Conservation (phyloP, 2,113 vertebrate genomes). For the Nymphicus hollandicus region DNA sequence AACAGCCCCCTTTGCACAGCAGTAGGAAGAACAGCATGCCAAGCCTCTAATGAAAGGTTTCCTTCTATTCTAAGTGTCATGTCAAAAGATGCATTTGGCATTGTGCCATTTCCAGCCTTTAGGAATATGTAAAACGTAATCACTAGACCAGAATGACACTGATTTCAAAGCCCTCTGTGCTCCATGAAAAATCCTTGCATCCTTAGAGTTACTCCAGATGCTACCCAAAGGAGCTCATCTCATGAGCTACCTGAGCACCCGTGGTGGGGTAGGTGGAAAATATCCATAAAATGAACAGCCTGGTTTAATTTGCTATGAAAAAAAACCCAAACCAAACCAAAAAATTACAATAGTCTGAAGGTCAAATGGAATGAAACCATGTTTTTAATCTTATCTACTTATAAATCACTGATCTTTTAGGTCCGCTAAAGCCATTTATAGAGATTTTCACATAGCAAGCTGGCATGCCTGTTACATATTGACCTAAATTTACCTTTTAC, state of each 20-base stretch:
- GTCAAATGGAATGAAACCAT: constrained; percentile 44
- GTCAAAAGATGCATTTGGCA: not conserved
- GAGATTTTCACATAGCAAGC: constrained; percentile 41
- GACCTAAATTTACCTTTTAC: constrained; percentile 19
- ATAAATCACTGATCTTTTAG: constrained; percentile 44
- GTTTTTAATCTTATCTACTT: constrained; percentile 60
- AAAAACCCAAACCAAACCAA: not conserved
- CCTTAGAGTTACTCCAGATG: not conserved
- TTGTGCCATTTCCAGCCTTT: not conserved
- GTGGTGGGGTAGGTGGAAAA: not conserved
- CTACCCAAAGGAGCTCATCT: not conserved
- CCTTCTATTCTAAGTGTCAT: not conserved
- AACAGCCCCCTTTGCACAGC: not conserved
- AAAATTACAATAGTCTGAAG: not conserved
- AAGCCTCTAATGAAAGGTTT: not conserved
- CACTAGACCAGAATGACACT: not conserved
- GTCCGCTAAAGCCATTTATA: not conserved
- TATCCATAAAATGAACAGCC: not conserved
- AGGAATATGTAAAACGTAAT: not conserved
- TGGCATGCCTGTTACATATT: not conserved
- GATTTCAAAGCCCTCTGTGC: not conserved
- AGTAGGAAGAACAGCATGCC: not conserved
- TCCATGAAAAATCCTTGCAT: not conserved
- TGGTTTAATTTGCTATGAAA: not conserved
- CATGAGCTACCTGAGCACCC: not conserved